Percentiles rank a stretch among this genome's conserved stretches.
Evolutionary conservation across 2,888 invertebrate species (phyloP).

Genomic region (Fabriciana adippe): DNA sequence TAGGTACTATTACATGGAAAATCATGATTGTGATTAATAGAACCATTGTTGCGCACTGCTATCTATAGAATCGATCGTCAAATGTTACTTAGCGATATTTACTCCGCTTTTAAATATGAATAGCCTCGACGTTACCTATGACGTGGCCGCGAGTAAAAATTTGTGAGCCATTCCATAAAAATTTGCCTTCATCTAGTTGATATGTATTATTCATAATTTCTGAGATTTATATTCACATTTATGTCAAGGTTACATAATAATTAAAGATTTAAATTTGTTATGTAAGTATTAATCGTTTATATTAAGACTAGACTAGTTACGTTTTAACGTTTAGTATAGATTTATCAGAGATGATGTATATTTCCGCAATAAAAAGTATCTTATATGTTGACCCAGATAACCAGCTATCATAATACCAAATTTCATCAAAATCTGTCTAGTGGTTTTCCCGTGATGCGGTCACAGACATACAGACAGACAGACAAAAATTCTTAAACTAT

Average conservation of each 20-base stretch:
- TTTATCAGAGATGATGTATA: too few relatives aligned
- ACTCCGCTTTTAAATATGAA: constrained; percentile 27
- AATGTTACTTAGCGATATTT: constrained; percentile 22
- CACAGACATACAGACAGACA: too few relatives aligned
- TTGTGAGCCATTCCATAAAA: constrained; percentile 24
- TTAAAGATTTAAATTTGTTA: neutral
- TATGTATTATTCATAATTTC: constrained; percentile 15
- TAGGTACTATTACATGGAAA: constrained; percentile 27
- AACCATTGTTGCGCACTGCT: constrained; percentile 23
- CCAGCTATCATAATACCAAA: too few relatives aligned
- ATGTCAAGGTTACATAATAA: neutral
- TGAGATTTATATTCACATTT: constrained; percentile 6
- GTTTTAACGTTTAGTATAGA: too few relatives aligned
- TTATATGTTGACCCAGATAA: too few relatives aligned
- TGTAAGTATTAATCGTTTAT: neutral
- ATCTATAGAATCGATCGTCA: constrained; percentile 21
- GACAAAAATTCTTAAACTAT: too few relatives aligned
- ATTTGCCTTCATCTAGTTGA: constrained; percentile 8
- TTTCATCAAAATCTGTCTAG: too few relatives aligned
- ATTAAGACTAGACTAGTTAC: too few relatives aligned
- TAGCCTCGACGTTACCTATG: constrained; percentile 23
- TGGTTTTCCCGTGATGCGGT: too few relatives aligned
- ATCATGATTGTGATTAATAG: constrained; percentile 13
- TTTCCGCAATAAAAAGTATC: too few relatives aligned
- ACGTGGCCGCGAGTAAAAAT: constrained; percentile 23